phyloP scores from a whole-genome alignment of 92 coral and sea anemone species.

The Desmophyllum pertusum region DNA sequence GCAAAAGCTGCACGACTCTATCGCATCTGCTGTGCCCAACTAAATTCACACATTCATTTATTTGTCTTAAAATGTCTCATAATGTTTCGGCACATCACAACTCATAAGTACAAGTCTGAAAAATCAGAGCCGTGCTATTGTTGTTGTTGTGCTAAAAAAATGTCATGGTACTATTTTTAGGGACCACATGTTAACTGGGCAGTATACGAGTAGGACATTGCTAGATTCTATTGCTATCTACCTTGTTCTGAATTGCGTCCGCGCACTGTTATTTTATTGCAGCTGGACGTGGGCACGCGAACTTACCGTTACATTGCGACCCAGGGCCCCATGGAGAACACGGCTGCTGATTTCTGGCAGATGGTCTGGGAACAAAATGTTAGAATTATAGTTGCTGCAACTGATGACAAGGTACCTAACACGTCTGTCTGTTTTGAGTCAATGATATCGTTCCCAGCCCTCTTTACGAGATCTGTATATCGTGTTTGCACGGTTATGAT shows the following conservation, averaged over 20 bases:
- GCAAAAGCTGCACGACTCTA: too few relatives aligned
- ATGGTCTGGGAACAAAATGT: constrained; percentile 99
- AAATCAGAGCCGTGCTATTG: too few relatives aligned
- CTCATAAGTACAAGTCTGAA: too few relatives aligned
- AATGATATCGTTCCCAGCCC: background rate
- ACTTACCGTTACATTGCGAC: constrained; percentile 90
- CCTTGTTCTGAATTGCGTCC: background rate
- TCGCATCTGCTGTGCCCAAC: too few relatives aligned
- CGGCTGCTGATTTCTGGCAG: constrained; percentile 92
- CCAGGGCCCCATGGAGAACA: constrained; percentile 89
- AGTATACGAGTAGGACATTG: background rate
- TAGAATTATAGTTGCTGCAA: constrained; percentile 87
- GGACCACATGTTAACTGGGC: too few relatives aligned
- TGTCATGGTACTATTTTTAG: too few relatives aligned
- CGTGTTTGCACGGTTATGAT: background rate
- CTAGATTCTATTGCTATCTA: background rate
- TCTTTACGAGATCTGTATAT: background rate
- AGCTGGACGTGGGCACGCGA: constrained; percentile 82
- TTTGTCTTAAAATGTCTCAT: too few relatives aligned
- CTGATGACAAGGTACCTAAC: constrained; percentile 74
- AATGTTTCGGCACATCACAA: too few relatives aligned
- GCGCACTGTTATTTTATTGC: background rate
- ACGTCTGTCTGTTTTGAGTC: background rate
- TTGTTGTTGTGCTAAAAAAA: too few relatives aligned
- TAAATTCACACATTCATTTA: too few relatives aligned